Conservation (phyloP, 2,888 invertebrate genomes). For the Carpatolechia fugitivella region DNA sequence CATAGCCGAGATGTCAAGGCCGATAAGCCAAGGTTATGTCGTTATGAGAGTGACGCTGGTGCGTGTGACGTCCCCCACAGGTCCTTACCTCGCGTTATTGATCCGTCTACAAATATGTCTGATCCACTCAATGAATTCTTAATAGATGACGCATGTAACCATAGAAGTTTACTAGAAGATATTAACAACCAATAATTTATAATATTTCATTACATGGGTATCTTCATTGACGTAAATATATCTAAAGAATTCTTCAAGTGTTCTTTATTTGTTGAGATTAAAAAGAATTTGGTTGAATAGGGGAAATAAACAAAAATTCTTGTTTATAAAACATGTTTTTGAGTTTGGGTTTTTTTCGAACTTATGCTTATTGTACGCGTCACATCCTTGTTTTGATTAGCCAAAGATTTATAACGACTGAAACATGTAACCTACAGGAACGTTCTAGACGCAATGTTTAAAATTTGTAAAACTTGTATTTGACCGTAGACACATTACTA, state of each 20-base stretch:
- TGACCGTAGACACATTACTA: no score
- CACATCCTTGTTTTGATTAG: not conserved
- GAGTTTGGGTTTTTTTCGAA: not conserved
- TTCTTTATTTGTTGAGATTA: no score
- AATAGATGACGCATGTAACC: constrained; percentile 29
- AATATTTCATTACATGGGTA: no score
- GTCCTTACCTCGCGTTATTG: constrained; percentile 30
- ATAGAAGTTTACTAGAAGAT: not conserved
- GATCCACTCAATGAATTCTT: constrained; percentile 31
- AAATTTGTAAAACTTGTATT: no score
- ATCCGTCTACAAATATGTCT: constrained; percentile 39
- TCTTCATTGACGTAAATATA: no score
- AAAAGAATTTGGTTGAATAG: no score
- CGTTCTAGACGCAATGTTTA: no score
- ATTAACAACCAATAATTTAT: not conserved
- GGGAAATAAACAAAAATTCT: no score
- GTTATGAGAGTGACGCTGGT: constrained; percentile 8
- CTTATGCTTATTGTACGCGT: not conserved
- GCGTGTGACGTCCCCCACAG: constrained; percentile 7
- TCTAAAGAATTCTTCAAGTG: no score
- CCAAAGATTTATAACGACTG: not conserved
- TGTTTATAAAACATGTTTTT: not conserved
- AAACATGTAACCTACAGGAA: not conserved
- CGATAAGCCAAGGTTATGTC: constrained; percentile 15
- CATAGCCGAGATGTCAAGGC: constrained; percentile 16